phyloP scores from a whole-genome alignment of 2,888 invertebrate species.

The Netelia fuscicornis region DNA sequence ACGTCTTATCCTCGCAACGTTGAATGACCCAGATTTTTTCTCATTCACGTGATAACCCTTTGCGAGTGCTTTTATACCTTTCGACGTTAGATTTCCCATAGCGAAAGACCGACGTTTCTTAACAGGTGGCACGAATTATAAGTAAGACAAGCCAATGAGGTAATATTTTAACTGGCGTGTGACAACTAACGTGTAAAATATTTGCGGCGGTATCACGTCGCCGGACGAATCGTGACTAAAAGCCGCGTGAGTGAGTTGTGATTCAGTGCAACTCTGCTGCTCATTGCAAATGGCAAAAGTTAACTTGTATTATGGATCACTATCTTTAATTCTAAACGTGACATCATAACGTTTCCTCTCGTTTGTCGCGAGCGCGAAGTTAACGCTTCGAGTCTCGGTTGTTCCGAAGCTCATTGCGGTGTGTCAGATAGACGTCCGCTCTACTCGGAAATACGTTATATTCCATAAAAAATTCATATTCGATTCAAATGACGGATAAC shows the following conservation, averaged over 20 bases:
- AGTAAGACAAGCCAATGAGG: neutral
- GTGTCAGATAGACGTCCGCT: conserved; percentile 53
- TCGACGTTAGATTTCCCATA: conserved; percentile 34
- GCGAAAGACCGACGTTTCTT: conserved; percentile 2
- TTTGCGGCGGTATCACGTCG: conserved; percentile 49
- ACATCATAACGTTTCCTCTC: conserved; percentile 68
- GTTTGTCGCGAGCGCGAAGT: conserved; percentile 35
- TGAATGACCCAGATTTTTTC: conserved; percentile 26
- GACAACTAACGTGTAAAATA: conserved; percentile 38
- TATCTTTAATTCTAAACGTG: conserved; percentile 69
- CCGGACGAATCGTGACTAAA: conserved; percentile 69
- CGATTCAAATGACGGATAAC: neutral
- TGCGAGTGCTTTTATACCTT: conserved; percentile 17
- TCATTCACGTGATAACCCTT: neutral
- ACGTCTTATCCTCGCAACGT: conserved; percentile 9
- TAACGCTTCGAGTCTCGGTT: conserved; percentile 37
- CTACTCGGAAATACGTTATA: conserved; percentile 1
- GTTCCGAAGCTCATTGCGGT: conserved; percentile 23
- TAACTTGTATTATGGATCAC: conserved; percentile 68
- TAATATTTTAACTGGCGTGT: conserved; percentile 3
- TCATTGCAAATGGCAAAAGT: conserved; percentile 61
- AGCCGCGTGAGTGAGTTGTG: conserved; percentile 65
- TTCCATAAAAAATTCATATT: neutral
- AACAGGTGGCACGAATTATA: conserved; percentile 22
- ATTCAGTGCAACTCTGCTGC: conserved; percentile 68